Evolutionary conservation across 2,113 vertebrate species (phyloP), one percentile per base, ranked within the genome.

Genomic region (Bubalus kerabau): DNA sequence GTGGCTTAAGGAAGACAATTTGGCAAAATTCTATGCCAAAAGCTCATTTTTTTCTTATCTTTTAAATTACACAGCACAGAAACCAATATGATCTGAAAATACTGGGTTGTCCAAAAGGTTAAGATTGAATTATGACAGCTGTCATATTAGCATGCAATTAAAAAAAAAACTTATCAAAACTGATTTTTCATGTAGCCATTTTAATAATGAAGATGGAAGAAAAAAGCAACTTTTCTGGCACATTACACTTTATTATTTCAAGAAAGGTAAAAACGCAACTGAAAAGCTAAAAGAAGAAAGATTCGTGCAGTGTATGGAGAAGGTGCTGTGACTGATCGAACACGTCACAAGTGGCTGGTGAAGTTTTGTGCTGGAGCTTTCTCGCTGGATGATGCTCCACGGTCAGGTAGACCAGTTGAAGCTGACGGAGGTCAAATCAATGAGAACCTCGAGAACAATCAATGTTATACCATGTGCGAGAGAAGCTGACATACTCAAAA

Each of bases 371-470:
- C n/a, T 23, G 19, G 67, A 12, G 67, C n/a, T 71, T 23, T 74
- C n/a, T 71, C 0, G 2, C 4, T 36, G n/a, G 67, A 23, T 74
- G n/a, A 13, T 23, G n/a, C 36, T 6, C 67, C 67, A 74, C 0
- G 5, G n/a, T 74, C 67, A 74, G 67, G 5, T 6, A 74, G n/a
- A 23, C n/a, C n/a, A 40, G 19, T 23, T 74, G 67, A 24, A 74
- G 19, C n/a, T 74, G n/a, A 40, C n/a, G 23, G 67, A 40, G n/a
- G 9, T 71, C 19, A 74, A 12, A 74, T 74, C n/a, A 74, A 74
- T 21, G n/a, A 71, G n/a, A 40, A 71, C 67, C 19, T n/a, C 0
- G 36, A 74, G n/a, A 40, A 74, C 2, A 74, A 23, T 74, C n/a
- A 40, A 74, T 23, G 67, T 23, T 23, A 74, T 40, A 74, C n/a